Evolutionary conservation across 1,140 invertebrate species (phyloP).

Genomic region (Cydia splendana): DNA sequence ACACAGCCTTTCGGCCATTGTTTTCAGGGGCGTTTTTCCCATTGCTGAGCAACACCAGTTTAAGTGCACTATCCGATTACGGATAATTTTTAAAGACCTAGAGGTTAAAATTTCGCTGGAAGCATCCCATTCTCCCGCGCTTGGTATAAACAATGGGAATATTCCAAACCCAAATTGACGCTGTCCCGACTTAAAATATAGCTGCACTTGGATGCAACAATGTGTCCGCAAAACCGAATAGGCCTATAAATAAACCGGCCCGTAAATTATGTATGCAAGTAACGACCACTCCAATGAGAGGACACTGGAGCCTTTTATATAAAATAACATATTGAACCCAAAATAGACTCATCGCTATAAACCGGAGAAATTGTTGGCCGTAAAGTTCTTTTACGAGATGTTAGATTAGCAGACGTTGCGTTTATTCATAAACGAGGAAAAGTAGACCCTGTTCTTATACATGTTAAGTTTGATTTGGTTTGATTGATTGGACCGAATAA

Average conservation of each 20-base stretch:
- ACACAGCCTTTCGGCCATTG: constrained; percentile 38
- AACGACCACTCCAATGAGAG: constrained; percentile 35
- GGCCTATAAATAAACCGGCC: constrained; percentile 35
- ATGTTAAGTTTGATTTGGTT: constrained; percentile 49
- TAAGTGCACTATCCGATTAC: not conserved
- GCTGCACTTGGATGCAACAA: constrained; percentile 18
- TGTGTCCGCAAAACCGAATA: constrained; percentile 20
- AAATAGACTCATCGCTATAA: constrained; percentile 54
- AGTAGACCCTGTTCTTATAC: constrained; percentile 46
- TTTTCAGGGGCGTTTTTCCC: not conserved
- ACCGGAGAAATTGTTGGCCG: constrained; percentile 52
- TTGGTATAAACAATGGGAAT: not conserved
- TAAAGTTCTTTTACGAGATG: constrained; percentile 52
- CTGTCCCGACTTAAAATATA: constrained; percentile 11
- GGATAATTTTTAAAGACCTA: not conserved
- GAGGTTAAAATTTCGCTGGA: not conserved
- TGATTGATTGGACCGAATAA: constrained; percentile 44
- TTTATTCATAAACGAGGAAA: constrained; percentile 43
- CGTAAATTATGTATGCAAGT: constrained; percentile 36
- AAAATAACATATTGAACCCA: constrained; percentile 46
- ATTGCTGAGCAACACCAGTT: not conserved
- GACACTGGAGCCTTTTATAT: constrained; percentile 30
- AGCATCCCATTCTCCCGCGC: not conserved
- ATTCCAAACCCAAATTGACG: not conserved
- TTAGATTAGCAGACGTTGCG: constrained; percentile 48